Evolutionary conservation across 2,888 invertebrate genomes (phyloP), one percentile per base, ranked within the genome.

Genomic region (Philopedon plagiatum): DNA sequence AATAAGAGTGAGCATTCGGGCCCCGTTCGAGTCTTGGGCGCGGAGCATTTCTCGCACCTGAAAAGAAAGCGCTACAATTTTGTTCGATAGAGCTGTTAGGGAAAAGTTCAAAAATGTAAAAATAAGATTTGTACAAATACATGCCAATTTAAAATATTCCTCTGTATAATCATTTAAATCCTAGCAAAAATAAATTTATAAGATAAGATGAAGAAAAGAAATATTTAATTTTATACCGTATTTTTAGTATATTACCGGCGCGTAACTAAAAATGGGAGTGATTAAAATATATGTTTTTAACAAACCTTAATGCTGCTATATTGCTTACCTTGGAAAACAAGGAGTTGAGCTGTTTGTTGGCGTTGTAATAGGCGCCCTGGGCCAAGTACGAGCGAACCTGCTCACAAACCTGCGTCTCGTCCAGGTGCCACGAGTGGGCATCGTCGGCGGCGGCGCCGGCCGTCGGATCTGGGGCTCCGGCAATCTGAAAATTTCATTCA

Each of bases 391-490:
- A 92, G 78, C 92, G 91, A 79, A 95, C 94, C 87, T 94, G 94
- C 86, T 94, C 94, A 86, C 93, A 92, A 76, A 95, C 94, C 89
- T 94, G 94, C 81, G 93, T 93, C 83, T 94, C 94, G 85, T 95
- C 94, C 80, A 95, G 87, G 85, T 94, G 94, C 95, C 95, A 95
- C 54, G 93, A 91, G 82, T 94, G 93, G 79, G 94, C 94, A 76
- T 94, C 94, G 79, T 94, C 94, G 0, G 93, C 93, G 67, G 93
- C 92, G 1, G 94, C 94, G 2, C 95, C 95, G 0, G 94, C 95
- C 0, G 95, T 95, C 0, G 94, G 94, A 85, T 95, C 95, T 0
- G 95, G 95, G 4, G 95, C 95, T 19, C 95, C 95, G 83, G 89
- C 89, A 76, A 90, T 89, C 83, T 73, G 18, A 13, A 66, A 44